Percentiles rank a stretch among this genome's conserved stretches.
These are phyloP conservation scores for Archaeoteleia sp. DNA, from an alignment of 2,888 invertebrate species.

Conservation along the genomic window DNA sequence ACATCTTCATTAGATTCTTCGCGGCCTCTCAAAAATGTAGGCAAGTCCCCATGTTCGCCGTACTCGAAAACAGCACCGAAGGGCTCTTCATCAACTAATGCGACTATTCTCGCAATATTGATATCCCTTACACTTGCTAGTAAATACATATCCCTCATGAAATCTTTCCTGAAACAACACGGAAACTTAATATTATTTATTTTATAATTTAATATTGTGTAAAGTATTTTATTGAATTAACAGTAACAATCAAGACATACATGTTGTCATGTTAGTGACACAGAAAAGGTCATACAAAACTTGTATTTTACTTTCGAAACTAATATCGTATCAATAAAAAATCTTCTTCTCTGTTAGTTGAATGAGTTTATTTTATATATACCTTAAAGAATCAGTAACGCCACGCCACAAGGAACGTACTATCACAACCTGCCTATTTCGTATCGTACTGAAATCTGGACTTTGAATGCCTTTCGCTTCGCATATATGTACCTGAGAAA, in stretches of 20 bases:
- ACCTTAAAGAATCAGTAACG: slow-evolving; percentile 82
- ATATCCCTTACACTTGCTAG: slow-evolving; percentile 88
- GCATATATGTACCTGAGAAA: slow-evolving; percentile 80
- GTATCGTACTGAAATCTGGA: slow-evolving; percentile 75
- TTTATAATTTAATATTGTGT: slow-evolving; percentile 11
- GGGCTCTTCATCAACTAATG: slow-evolving; percentile 87
- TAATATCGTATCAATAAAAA: no score
- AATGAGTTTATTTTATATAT: no score
- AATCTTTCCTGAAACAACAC: slow-evolving; percentile 82
- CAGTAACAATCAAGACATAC: no score
- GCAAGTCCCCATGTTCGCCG: slow-evolving; percentile 89
- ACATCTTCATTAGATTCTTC: slow-evolving; percentile 62
- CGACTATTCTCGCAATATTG: slow-evolving; percentile 88
- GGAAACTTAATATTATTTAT: no score
- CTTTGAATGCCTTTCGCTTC: slow-evolving; percentile 84
- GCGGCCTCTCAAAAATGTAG: slow-evolving; percentile 78
- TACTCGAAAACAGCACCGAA: slow-evolving; percentile 93
- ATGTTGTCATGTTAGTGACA: no score
- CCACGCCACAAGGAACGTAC: slow-evolving; percentile 87
- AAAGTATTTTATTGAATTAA: no score
- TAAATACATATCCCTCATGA: slow-evolving; percentile 90
- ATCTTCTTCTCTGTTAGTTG: no score
- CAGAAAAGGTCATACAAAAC: slow-evolving; percentile 2
- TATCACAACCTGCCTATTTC: slow-evolving; percentile 84
- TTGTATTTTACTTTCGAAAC: no score